Percentiles rank a stretch among this genome's conserved stretches.
Conservation (phyloP, 2,797 vertebrate species). For the Chlorospingus flavigularis region DNA sequence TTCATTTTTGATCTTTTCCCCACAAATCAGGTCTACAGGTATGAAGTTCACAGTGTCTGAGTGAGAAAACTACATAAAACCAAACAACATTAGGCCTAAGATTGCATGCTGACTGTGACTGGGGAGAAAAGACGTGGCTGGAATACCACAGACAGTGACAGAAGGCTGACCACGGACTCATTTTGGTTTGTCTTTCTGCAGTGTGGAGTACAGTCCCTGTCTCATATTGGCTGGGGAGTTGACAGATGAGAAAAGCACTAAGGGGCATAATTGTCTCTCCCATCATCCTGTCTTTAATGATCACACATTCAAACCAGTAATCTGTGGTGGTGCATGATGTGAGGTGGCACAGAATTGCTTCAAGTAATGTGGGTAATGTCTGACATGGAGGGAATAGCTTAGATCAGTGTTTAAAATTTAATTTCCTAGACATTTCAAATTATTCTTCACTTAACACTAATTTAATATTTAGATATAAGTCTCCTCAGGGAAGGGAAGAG, state of each 20-base stretch:
- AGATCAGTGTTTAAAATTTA: conserved; percentile 5
- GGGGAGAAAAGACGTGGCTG: not conserved
- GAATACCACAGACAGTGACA: not conserved
- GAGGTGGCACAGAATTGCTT: not conserved
- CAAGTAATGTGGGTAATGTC: not conserved
- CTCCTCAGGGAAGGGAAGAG: not conserved
- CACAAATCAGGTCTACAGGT: not conserved
- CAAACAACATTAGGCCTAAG: not conserved
- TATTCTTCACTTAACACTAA: conserved; percentile 24
- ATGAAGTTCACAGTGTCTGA: not conserved
- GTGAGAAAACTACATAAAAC: not conserved
- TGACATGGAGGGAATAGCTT: not conserved
- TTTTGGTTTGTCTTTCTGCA: not conserved
- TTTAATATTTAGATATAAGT: not conserved
- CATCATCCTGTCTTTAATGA: not conserved
- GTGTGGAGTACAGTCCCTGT: not conserved
- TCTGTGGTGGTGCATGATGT: not conserved
- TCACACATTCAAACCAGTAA: not conserved
- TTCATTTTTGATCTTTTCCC: not conserved
- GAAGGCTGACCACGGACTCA: not conserved
- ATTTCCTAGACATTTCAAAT: conserved; percentile 24
- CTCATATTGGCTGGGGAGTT: not conserved
- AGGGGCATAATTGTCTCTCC: not conserved
- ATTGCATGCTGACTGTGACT: fast-evolving
- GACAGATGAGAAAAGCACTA: not conserved